These are phyloP conservation scores for Falcaria lacertinaria DNA, from an alignment of 2,888 invertebrate genomes.

Conservation along the genomic window DNA sequence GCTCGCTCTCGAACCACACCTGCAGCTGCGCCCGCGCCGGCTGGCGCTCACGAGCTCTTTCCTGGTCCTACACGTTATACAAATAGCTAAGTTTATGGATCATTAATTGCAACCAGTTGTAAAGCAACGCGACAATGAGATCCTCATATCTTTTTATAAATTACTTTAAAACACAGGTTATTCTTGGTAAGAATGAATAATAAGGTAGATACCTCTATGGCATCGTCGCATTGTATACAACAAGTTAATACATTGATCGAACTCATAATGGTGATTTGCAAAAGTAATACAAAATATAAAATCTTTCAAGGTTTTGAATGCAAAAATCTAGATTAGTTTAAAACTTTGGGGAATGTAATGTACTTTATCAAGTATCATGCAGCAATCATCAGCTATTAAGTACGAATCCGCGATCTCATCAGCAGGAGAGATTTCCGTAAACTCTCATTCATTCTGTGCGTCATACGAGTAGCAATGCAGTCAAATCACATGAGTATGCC, in stretches of 20 bases:
- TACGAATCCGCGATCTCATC: constrained; percentile 35
- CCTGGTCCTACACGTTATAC: constrained; percentile 60
- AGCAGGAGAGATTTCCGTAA: constrained; percentile 41
- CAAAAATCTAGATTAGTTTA: constrained; percentile 55
- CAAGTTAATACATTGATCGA: constrained; percentile 25
- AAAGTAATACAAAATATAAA: constrained; percentile 28
- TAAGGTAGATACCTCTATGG: constrained; percentile 4
- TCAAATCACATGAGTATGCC: constrained; percentile 35
- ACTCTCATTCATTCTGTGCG: constrained; percentile 48
- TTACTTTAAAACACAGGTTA: no score
- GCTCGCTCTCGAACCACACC: constrained; percentile 92
- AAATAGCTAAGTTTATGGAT: constrained; percentile 3
- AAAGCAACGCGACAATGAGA: constrained; percentile 24
- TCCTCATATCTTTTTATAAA: neutral
- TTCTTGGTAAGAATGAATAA: neutral
- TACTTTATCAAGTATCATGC: constrained; percentile 66
- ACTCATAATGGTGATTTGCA: constrained; percentile 29
- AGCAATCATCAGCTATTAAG: constrained; percentile 61
- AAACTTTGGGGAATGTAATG: constrained; percentile 55
- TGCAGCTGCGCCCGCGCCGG: constrained; percentile 92
- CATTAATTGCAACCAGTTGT: constrained; percentile 11
- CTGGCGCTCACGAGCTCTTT: constrained; percentile 80
- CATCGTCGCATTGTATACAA: constrained; percentile 30
- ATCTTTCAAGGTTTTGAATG: constrained; percentile 45
- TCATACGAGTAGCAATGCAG: constrained; percentile 56